Evolutionary conservation across 2,797 vertebrate species (phyloP).

Genomic region (Delichon dasypus): DNA sequence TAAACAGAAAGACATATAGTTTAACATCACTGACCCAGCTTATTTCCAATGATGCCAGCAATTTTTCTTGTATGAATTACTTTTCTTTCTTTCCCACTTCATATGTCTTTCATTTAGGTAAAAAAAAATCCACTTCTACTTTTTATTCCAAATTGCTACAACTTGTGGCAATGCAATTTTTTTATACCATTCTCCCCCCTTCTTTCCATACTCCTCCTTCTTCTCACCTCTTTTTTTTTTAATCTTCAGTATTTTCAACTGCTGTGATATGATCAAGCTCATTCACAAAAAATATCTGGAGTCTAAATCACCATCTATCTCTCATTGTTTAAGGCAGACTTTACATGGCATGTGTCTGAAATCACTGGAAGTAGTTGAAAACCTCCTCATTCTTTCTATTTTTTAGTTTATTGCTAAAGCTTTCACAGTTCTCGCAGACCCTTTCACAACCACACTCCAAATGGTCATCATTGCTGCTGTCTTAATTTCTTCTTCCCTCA

Average conservation of each 20-base stretch:
- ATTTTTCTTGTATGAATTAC: background rate
- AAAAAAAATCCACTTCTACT: background rate
- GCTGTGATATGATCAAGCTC: background rate
- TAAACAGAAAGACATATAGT: background rate
- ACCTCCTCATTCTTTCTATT: background rate
- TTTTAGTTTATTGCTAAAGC: background rate
- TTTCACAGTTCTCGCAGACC: background rate
- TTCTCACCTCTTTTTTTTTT: background rate
- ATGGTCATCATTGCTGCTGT: background rate
- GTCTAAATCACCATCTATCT: background rate
- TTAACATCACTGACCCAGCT: background rate
- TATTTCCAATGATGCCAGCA: background rate
- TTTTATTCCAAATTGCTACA: background rate
- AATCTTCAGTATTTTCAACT: background rate
- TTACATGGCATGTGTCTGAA: background rate
- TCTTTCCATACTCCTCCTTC: background rate
- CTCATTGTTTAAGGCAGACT: background rate
- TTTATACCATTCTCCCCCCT: background rate
- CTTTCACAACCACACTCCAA: background rate
- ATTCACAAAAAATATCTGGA: conserved; percentile 5
- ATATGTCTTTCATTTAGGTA: background rate
- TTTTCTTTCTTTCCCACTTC: background rate
- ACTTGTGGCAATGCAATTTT: background rate
- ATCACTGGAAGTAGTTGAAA: background rate
- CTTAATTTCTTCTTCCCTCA: background rate